These are phyloP conservation scores for Erpornis zantholeuca DNA, from an alignment of 2,113 vertebrate species.

Conservation along the genomic window DNA sequence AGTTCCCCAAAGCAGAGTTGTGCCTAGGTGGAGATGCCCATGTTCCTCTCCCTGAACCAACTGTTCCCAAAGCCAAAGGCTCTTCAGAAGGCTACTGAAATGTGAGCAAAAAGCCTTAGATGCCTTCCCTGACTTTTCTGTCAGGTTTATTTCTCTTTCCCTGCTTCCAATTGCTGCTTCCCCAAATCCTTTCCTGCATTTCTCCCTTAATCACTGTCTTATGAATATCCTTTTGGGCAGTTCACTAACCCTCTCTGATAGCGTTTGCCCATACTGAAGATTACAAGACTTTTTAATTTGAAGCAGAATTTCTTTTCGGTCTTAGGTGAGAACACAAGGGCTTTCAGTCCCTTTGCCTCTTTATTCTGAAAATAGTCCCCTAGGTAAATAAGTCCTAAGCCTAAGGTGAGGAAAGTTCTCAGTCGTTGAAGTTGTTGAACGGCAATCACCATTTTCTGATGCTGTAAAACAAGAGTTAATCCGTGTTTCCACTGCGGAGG, in stretches of 20 bases:
- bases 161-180: neutral
- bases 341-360: neutral
- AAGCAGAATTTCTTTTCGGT: neutral
- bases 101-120: neutral
- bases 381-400: neutral
- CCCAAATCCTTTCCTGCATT: neutral
- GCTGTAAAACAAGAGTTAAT: constrained; percentile 50
- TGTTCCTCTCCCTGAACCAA: neutral
- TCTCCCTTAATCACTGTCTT: neutral
- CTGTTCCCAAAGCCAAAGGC: neutral
- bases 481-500: constrained; percentile 16
- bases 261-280: neutral
- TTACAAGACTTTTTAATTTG: neutral
- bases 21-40: neutral
- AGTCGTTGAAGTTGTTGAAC: neutral
- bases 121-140: neutral
- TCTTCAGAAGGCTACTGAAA: neutral
- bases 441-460: neutral
- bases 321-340: neutral
- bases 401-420: neutral
- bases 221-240: neutral
- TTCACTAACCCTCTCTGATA: neutral
- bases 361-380: neutral
- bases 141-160: neutral
- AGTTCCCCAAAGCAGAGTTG: neutral